phyloP scores from a whole-genome alignment of 2,113 vertebrate species.

The Apodemus speciosus region DNA sequence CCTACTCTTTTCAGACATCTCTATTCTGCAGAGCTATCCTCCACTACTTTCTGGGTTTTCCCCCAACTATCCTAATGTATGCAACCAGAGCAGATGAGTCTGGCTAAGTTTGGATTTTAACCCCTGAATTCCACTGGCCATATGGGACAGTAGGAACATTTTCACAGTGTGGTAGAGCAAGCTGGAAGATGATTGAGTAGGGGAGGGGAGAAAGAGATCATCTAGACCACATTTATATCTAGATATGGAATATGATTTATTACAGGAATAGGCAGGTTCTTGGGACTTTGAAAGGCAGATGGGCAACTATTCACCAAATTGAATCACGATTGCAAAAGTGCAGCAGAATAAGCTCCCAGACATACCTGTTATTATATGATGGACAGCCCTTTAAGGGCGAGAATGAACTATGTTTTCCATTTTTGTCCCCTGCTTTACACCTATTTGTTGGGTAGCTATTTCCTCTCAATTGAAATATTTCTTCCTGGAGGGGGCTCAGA shows the following conservation, averaged over 20 bases:
- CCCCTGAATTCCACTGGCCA: background rate
- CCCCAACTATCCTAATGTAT: background rate
- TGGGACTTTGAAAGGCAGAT: background rate
- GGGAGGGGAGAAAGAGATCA: background rate
- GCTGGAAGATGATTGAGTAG: background rate
- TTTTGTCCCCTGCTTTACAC: background rate
- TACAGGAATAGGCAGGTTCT: background rate
- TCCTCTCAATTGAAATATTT: background rate
- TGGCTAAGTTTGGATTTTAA: background rate
- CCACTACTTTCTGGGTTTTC: background rate
- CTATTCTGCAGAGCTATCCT: background rate
- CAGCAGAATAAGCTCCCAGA: background rate
- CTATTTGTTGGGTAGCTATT: background rate
- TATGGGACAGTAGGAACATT: background rate
- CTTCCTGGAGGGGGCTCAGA: background rate
- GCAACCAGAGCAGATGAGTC: background rate
- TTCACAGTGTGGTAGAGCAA: background rate
- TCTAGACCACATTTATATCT: background rate
- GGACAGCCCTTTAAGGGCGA: background rate
- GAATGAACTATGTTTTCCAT: background rate
- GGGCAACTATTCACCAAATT: background rate
- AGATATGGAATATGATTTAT: background rate
- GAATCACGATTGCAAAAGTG: background rate
- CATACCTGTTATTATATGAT: background rate
- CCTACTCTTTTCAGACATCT: background rate